Percentiles rank a stretch among this genome's conserved stretches.
Conservation (phyloP, 1,140 invertebrate genomes). For the Physella acuta region DNA sequence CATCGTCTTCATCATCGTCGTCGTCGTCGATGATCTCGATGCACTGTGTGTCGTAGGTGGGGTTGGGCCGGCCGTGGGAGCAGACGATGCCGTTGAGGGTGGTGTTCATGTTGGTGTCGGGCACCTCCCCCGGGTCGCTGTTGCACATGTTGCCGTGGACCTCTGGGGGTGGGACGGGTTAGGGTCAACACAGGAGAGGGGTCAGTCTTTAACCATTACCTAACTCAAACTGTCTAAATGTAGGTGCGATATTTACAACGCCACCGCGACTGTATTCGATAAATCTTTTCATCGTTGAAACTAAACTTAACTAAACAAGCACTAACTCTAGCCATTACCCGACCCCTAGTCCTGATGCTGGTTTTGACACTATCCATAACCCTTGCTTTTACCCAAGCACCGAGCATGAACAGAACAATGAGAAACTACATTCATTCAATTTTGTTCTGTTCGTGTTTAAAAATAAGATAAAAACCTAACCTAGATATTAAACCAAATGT, state of each 20-base stretch:
- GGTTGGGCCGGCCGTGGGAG: conserved; percentile 11
- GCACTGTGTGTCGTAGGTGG: neutral
- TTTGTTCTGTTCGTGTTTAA: too few species aligned
- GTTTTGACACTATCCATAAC: too few species aligned
- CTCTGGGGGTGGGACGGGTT: neutral
- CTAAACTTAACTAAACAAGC: too few species aligned
- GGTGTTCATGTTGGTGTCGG: neutral
- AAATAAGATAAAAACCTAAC: too few species aligned
- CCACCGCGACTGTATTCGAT: neutral
- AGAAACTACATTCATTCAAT: too few species aligned
- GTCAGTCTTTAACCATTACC: neutral
- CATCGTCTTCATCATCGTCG: conserved; percentile 4
- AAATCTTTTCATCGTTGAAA: too few species aligned
- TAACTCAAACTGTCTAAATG: neutral
- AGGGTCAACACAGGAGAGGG: neutral
- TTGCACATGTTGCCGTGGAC: neutral
- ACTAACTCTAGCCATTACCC: too few species aligned
- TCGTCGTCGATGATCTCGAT: neutral
- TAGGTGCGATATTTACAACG: too few species aligned
- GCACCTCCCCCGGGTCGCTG: neutral
- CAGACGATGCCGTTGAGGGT: neutral
- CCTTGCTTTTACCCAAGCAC: too few species aligned
- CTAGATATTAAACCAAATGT: too few species aligned
- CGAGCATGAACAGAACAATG: too few species aligned
- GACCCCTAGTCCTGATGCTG: too few species aligned